Percentiles rank a stretch among this genome's conserved stretches.
Conservation (phyloP, 37 sponge, comb jelly and placozoan genomes). For the Cladorhizidae sp. region DNA sequence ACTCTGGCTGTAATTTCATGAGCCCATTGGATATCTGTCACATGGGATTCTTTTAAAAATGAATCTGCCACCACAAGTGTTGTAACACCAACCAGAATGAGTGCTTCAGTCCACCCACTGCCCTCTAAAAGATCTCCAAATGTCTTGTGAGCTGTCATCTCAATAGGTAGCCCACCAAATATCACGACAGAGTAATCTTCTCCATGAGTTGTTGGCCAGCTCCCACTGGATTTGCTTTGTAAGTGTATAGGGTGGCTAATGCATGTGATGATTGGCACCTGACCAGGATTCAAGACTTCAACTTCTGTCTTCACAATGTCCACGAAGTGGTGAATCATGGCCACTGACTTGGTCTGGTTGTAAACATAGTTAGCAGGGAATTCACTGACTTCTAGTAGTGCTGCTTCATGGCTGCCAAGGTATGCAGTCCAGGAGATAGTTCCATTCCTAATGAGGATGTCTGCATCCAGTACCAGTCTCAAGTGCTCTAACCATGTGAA, state of each 20-base stretch:
- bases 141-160: slow-evolving; percentile 43
- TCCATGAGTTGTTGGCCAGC: slow-evolving; percentile 19
- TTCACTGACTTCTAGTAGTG: background rate
- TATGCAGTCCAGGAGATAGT: slow-evolving; percentile 39
- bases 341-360: slow-evolving; percentile 27
- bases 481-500: slow-evolving; percentile 9
- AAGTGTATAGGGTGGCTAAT: slow-evolving; percentile 34
- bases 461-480: background rate
- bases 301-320: slow-evolving; percentile 45
- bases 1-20: slow-evolving; percentile 32
- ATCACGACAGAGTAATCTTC: slow-evolving; percentile 43
- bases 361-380: slow-evolving; percentile 11
- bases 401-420: slow-evolving; percentile 31
- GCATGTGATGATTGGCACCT: slow-evolving; percentile 45
- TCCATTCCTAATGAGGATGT: background rate
- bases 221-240: slow-evolving; percentile 41
- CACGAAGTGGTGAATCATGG: slow-evolving; percentile 40
- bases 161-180: slow-evolving; percentile 33
- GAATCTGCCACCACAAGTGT: slow-evolving; percentile 1
- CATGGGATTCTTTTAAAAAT: background rate
- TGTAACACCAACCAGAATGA: slow-evolving; percentile 18
- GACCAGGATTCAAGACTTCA: slow-evolving; percentile 42
- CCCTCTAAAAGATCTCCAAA: slow-evolving; percentile 26
- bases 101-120: slow-evolving; percentile 51
- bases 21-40: slow-evolving; percentile 7